Percentiles rank a stretch among this genome's conserved stretches.
phyloP scores from a whole-genome alignment of 2,888 invertebrate genomes.

The Archips crataeganus region DNA sequence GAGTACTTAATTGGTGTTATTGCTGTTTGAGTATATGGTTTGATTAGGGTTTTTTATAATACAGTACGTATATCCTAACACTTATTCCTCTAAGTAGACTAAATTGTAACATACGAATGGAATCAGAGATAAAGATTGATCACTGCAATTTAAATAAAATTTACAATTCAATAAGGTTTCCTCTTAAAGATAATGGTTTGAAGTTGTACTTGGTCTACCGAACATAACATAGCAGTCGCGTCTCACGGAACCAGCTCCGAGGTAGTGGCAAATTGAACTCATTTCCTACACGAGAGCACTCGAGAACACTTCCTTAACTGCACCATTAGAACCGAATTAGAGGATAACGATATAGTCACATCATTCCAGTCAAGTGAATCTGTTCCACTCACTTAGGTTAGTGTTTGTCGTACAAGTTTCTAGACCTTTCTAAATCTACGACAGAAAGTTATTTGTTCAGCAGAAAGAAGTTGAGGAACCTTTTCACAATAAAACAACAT shows the following conservation, averaged over 20 bases:
- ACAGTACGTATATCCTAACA: not conserved
- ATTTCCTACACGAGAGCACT: constrained; percentile 70
- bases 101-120: not conserved
- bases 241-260: constrained; percentile 67
- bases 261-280: constrained; percentile 79
- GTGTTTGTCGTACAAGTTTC: not conserved
- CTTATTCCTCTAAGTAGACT: no score
- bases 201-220: constrained; percentile 64
- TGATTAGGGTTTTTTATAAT: no score
- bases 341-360: constrained; percentile 58
- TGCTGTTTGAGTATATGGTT: no score
- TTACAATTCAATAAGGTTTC: not conserved
- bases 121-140: not conserved
- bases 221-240: constrained; percentile 60
- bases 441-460: not conserved
- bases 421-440: not conserved
- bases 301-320: constrained; percentile 64
- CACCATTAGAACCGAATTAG: constrained; percentile 66
- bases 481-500: not conserved
- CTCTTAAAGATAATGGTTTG: not conserved
- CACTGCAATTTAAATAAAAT: constrained; percentile 1
- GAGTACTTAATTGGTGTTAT: no score
- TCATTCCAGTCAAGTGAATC: constrained; percentile 53
- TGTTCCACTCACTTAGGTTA: constrained; percentile 12
- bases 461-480: not conserved